Evolutionary conservation across 2,888 invertebrate genomes (phyloP).

Genomic region (Epirrita christyi): DNA sequence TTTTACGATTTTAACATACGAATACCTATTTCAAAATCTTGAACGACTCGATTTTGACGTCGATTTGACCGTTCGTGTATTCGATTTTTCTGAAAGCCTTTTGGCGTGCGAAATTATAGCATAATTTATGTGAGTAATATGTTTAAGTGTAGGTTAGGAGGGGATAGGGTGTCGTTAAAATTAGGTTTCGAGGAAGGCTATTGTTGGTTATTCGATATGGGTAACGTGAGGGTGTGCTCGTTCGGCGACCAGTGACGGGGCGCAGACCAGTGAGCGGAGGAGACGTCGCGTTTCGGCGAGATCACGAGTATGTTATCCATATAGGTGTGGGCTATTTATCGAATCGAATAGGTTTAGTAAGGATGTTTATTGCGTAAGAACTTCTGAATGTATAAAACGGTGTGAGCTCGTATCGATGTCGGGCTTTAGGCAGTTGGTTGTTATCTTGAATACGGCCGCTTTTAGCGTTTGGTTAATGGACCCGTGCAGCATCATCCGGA

Average conservation of each 20-base stretch:
- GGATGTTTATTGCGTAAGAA: constrained; percentile 74
- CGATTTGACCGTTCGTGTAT: constrained; percentile 54
- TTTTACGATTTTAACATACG: constrained; percentile 48
- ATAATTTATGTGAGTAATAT: constrained; percentile 59
- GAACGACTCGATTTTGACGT: constrained; percentile 46
- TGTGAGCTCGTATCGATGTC: constrained; percentile 73
- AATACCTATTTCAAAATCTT: not conserved
- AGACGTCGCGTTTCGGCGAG: constrained; percentile 63
- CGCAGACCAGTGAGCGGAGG: constrained; percentile 53
- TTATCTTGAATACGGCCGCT: constrained; percentile 70
- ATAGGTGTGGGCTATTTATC: constrained; percentile 82
- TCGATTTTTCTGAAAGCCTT: constrained; percentile 70
- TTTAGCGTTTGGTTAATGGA: constrained; percentile 74
- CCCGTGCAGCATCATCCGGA: constrained; percentile 64
- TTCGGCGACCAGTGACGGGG: constrained; percentile 52
- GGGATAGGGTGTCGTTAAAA: constrained; percentile 74
- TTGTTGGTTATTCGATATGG: constrained; percentile 74
- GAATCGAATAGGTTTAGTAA: constrained; percentile 73
- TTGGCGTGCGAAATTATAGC: constrained; percentile 71
- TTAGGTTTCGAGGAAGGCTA: constrained; percentile 73
- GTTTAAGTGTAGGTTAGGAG: constrained; percentile 66
- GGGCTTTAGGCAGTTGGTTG: constrained; percentile 74
- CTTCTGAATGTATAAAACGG: constrained; percentile 73
- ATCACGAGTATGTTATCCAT: constrained; percentile 56
- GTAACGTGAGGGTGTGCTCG: constrained; percentile 70